Base-by-base conservation (phyloP, 2,797 vertebrate species). In the Spondyliosoma cantharus region DNA sequence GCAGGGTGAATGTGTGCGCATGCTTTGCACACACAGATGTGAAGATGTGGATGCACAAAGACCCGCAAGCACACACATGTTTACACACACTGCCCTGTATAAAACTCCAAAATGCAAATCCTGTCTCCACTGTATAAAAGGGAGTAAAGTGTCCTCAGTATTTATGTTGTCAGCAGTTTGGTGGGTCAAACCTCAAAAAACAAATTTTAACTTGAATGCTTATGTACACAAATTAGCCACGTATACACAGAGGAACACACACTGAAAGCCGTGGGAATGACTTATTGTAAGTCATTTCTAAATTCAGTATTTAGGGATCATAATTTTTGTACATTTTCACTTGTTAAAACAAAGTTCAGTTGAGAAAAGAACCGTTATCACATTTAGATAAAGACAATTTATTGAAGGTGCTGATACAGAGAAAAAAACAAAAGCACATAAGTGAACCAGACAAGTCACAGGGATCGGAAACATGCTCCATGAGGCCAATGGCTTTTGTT, bases 121-220 rank as follows among this genome's bases (percentile, higher is more conserved):
- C 15, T 58, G 52, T 56, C 43, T 65, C 14, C 1, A 12, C 25
- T 27, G 59, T 56, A 37, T 64, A 37, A 54, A 73, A 64, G 49
- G 13, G 43, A 22, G 54, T 14, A 24, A 61, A 57, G 42, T 37
- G n/a, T 27, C 5, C 22, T 32, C 19, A 25, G 63, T 15, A 43
- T 83, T 71, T 54, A 7, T 54, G 53, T 14, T 66, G 50, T 68
- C 29, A 29, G 22, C 27, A 12, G 20, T 52, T 20, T 11, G 43
- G 32, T 27, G 6, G 53, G 27, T 65, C 13, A 48, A 57, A n/a
- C 14, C 37, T 65, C n/a, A 15, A 24, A 24, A 53, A 22, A 52
- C 9, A 52, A 22, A 22, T n/a, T 52, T n/a, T 13, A 52, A 22
- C n/a, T 12, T 2, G 3, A 22, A 52, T 52, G 8, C 11, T 50